Evolutionary conservation across 2,888 invertebrate genomes (phyloP).

Genomic region (Agrochola litura): DNA sequence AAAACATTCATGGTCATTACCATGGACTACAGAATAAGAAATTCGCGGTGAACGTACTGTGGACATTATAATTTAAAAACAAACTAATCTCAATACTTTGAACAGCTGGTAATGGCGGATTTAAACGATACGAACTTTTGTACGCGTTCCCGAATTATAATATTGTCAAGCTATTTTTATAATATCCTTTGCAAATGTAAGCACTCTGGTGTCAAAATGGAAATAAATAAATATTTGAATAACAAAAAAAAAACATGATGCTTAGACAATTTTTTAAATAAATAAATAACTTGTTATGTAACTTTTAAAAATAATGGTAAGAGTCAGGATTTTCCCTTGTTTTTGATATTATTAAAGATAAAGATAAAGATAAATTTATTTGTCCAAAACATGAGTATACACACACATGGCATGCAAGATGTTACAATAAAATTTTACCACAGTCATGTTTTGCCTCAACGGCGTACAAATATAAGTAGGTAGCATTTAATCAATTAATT

Average conservation of each 20-base stretch:
- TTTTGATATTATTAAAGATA: neutral
- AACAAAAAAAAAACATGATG: neutral
- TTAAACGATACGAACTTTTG: slow-evolving; percentile 40
- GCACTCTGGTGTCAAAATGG: neutral
- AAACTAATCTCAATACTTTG: slow-evolving; percentile 61
- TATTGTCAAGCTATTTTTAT: slow-evolving; percentile 30
- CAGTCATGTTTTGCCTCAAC: no score
- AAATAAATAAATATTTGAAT: slow-evolving; percentile 1
- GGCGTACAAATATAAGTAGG: no score
- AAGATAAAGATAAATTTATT: no score
- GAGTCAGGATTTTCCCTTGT: neutral
- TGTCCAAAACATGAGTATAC: no score
- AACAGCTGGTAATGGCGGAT: slow-evolving; percentile 64
- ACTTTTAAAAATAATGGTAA: neutral
- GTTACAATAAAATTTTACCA: no score
- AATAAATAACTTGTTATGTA: neutral
- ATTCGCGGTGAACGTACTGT: slow-evolving; percentile 58
- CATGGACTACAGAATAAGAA: slow-evolving; percentile 33
- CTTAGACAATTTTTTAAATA: neutral
- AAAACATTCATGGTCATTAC: slow-evolving; percentile 29
- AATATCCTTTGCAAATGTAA: slow-evolving; percentile 7
- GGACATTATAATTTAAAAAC: slow-evolving; percentile 61
- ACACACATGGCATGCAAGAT: no score
- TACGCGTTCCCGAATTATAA: slow-evolving; percentile 32
- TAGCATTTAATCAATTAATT: no score